Percentiles rank a stretch among this genome's conserved stretches.
phyloP scores from a whole-genome alignment of 2,888 invertebrate species.

The Altica lythri region DNA sequence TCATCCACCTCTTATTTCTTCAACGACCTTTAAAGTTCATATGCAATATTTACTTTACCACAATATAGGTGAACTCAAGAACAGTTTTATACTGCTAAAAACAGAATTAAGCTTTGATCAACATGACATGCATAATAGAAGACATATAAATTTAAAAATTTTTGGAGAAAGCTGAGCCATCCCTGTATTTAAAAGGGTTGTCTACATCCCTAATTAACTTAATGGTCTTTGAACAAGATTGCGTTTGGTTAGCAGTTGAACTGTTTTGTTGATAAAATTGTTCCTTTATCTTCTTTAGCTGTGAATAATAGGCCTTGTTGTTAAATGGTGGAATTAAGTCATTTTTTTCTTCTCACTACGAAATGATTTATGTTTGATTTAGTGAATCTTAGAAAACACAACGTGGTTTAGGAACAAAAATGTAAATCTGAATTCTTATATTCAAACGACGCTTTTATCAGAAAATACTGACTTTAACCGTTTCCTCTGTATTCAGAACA shows the following conservation, averaged over 20 bases:
- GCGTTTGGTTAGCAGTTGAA: constrained; percentile 58
- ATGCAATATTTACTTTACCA: too few relatives aligned
- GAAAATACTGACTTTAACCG: too few relatives aligned
- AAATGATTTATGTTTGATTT: constrained; percentile 18
- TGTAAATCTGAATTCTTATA: background rate
- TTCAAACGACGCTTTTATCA: too few relatives aligned
- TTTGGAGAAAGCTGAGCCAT: background rate
- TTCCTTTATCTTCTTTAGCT: constrained; percentile 52
- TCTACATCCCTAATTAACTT: constrained; percentile 56
- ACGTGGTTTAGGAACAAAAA: background rate
- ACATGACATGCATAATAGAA: background rate
- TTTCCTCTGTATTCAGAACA: too few relatives aligned
- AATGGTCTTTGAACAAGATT: constrained; percentile 60
- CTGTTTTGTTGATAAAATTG: constrained; percentile 57
- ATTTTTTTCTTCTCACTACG: constrained; percentile 13
- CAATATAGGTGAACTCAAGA: too few relatives aligned
- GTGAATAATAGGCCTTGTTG: constrained; percentile 33
- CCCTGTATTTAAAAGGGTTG: constrained; percentile 26
- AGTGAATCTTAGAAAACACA: too few relatives aligned
- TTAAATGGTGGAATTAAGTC: constrained; percentile 15
- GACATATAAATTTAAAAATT: too few relatives aligned
- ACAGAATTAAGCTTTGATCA: too few relatives aligned
- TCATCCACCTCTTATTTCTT: too few relatives aligned
- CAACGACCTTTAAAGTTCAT: too few relatives aligned
- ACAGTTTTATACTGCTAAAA: too few relatives aligned